phyloP scores from a whole-genome alignment of 2,113 vertebrate species.

The Mungos mungo region DNA sequence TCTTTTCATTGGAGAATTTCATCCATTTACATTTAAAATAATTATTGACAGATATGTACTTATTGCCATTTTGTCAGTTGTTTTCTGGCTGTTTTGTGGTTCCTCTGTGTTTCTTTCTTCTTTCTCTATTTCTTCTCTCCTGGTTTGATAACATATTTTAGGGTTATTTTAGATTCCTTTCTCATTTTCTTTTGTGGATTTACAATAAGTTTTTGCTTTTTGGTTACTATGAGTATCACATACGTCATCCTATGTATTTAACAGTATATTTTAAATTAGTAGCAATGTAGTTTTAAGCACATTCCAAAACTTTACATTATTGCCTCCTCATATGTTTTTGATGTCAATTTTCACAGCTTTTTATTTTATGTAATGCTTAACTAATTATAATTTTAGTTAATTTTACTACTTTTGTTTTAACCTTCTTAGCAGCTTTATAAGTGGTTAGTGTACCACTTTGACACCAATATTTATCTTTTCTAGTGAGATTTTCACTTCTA shows the following conservation, averaged over 20 bases:
- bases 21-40: not conserved
- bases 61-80: not conserved
- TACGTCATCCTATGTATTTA: not conserved
- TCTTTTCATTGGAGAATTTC: not conserved
- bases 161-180: not conserved
- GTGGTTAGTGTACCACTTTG: not conserved
- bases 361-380: not conserved
- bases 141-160: not conserved
- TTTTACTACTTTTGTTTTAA: not conserved
- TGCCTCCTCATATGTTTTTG: not conserved
- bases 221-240: not conserved
- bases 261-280: not conserved
- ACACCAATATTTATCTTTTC: not conserved
- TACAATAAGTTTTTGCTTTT: not conserved
- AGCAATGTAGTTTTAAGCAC: not conserved
- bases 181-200: not conserved
- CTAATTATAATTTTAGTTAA: not conserved
- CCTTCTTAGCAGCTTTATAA: not conserved
- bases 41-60: not conserved
- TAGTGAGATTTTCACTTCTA: not conserved
- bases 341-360: not conserved
- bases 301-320: not conserved
- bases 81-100: not conserved
- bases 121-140: not conserved
- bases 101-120: not conserved